These are phyloP conservation scores for Heliconius hortense DNA, from an alignment of 2,888 invertebrate genomes.

Conservation along the genomic window DNA sequence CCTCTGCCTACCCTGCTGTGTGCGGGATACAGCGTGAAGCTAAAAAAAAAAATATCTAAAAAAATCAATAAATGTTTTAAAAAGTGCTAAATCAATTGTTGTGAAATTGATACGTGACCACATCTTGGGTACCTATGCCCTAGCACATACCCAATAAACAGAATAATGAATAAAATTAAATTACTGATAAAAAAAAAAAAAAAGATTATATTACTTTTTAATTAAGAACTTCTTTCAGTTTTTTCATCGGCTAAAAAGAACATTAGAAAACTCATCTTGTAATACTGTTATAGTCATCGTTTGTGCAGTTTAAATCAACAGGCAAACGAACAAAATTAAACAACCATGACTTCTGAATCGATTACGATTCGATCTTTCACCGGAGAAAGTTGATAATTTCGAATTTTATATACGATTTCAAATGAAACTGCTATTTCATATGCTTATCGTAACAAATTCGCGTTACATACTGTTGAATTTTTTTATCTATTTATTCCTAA, in stretches of 20 bases:
- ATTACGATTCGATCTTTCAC: conserved; percentile 43
- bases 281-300: conserved; percentile 12
- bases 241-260: background rate
- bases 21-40: too few relatives aligned
- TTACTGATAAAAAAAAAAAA: too few relatives aligned
- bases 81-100: background rate
- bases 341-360: conserved; percentile 41
- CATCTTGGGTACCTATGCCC: background rate
- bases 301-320: conserved; percentile 3
- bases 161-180: too few relatives aligned
- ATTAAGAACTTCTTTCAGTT: background rate
- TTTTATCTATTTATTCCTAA: conserved; percentile 10
- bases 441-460: conserved; percentile 19
- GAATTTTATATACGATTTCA: conserved; percentile 39
- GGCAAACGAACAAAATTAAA: conserved; percentile 30
- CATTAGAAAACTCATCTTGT: conserved; percentile 11
- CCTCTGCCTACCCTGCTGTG: too few relatives aligned
- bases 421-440: conserved; percentile 27
- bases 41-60: too few relatives aligned
- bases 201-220: too few relatives aligned
- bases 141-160: background rate
- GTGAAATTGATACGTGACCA: background rate
- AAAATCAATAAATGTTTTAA: background rate
- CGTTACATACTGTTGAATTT: conserved; percentile 11
- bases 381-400: conserved; percentile 42